Evolutionary conservation across 53 echinoderm and acorn worm genomes (phyloP).

Genomic region (Hippasteria phrygiana): DNA sequence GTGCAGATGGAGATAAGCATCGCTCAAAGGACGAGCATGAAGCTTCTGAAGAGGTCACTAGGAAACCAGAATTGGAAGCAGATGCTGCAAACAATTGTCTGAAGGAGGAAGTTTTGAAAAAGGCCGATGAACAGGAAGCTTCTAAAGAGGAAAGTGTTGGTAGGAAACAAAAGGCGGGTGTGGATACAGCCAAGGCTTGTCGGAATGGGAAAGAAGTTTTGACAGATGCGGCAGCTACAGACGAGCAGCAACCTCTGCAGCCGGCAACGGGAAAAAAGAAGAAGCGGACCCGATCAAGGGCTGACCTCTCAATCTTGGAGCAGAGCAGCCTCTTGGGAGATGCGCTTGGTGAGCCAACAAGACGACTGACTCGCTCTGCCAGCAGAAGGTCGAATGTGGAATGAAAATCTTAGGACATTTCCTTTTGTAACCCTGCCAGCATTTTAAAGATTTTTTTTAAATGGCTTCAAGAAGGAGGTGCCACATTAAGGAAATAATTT

Average conservation of each 20-base stretch:
- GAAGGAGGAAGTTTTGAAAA: too few species aligned
- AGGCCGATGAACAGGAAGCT: too few species aligned
- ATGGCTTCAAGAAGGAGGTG: too few species aligned
- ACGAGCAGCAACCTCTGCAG: not conserved
- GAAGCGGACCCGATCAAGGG: slow-evolving; percentile 24
- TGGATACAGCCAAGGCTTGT: not conserved
- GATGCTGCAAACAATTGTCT: too few species aligned
- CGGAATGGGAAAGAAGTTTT: not conserved
- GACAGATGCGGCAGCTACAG: not conserved
- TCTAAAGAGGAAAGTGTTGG: too few species aligned
- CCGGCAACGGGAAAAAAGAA: not conserved
- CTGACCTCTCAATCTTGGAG: slow-evolving; percentile 54
- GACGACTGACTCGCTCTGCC: slow-evolving; percentile 40
- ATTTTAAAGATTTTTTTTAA: too few species aligned
- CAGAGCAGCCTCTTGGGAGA: slow-evolving; percentile 38
- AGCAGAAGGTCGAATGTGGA: slow-evolving; percentile 10
- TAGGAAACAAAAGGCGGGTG: too few species aligned
- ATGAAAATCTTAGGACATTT: not conserved
- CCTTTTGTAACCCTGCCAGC: not conserved
- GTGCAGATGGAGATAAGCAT: not conserved
- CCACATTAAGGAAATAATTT: too few species aligned
- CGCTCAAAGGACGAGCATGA: not conserved
- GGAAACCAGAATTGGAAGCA: too few species aligned
- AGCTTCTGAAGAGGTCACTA: not conserved
- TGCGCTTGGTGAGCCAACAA: slow-evolving; percentile 18